phyloP scores from a whole-genome alignment of 2,797 vertebrate species.

The Tapera naevia region DNA sequence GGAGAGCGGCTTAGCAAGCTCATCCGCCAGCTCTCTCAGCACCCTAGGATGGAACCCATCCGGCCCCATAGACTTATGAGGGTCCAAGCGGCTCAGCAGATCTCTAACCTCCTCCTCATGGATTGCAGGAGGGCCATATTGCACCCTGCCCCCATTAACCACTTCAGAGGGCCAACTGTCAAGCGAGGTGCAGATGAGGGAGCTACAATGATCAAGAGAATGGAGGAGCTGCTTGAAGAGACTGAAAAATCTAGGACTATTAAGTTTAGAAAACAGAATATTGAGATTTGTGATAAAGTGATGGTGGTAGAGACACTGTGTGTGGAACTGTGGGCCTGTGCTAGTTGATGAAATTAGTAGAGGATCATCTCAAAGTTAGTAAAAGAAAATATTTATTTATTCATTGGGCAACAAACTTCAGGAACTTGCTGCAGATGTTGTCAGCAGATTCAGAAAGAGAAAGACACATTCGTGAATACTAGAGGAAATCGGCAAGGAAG shows the following conservation, averaged over 20 bases:
- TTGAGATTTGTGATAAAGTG: background rate
- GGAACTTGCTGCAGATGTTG: background rate
- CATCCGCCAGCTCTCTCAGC: too few relatives aligned
- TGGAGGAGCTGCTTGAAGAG: background rate
- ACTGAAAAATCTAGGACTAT: background rate
- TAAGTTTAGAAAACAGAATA: background rate
- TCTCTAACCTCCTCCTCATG: too few relatives aligned
- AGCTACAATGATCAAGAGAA: background rate
- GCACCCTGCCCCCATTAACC: too few relatives aligned
- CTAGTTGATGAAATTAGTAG: background rate
- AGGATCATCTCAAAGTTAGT: background rate
- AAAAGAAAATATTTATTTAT: background rate
- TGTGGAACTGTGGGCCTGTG: background rate
- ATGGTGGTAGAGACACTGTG: background rate
- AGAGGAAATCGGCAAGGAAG: background rate
- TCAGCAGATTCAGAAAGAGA: background rate
- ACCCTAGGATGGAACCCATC: too few relatives aligned
- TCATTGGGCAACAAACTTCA: background rate
- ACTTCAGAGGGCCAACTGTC: too few relatives aligned
- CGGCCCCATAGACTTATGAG: too few relatives aligned
- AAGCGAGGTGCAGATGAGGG: background rate
- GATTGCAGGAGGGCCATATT: too few relatives aligned
- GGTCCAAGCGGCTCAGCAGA: too few relatives aligned
- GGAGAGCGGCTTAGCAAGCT: too few relatives aligned
- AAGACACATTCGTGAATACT: background rate